Conservation (phyloP, 1,140 invertebrate genomes). For the Pseudomyrmex sp. region DNA sequence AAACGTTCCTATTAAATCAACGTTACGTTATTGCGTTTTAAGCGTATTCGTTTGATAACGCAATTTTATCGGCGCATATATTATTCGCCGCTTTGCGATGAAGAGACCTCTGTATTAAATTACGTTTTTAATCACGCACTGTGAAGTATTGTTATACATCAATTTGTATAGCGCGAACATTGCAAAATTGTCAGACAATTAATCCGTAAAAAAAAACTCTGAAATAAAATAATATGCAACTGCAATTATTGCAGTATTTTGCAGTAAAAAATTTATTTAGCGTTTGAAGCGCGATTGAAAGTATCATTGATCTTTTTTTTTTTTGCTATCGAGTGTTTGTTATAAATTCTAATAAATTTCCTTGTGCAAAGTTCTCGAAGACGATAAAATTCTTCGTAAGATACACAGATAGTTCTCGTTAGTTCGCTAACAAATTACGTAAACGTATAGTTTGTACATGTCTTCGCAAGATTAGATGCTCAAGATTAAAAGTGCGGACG, state of each 20-base stretch:
- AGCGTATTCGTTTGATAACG: conserved; percentile 15
- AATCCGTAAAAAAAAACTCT: background rate
- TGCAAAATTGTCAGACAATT: conserved; percentile 19
- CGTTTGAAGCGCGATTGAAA: background rate
- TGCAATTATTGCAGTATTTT: too few species aligned
- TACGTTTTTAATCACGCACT: conserved; percentile 38
- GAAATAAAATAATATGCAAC: conserved; percentile 1
- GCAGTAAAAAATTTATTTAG: too few species aligned
- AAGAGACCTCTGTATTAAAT: conserved; percentile 29
- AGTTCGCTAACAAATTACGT: conserved; percentile 42
- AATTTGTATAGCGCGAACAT: conserved; percentile 1
- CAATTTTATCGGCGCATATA: conserved; percentile 38
- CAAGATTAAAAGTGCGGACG: conserved; percentile 49
- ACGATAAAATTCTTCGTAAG: background rate
- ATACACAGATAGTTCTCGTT: conserved; percentile 6
- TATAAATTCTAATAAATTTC: too few species aligned
- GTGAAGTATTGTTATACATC: background rate
- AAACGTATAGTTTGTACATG: conserved; percentile 15
- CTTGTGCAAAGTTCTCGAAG: too few species aligned
- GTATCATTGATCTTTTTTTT: too few species aligned
- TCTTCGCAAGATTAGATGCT: conserved; percentile 20
- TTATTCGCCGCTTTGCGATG: conserved; percentile 14
- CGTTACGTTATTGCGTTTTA: conserved; percentile 19
- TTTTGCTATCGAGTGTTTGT: too few species aligned
- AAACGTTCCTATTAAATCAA: conserved; percentile 11